Evolutionary conservation across 2,888 invertebrate genomes (phyloP).

Genomic region (Andrena bicolor): DNA sequence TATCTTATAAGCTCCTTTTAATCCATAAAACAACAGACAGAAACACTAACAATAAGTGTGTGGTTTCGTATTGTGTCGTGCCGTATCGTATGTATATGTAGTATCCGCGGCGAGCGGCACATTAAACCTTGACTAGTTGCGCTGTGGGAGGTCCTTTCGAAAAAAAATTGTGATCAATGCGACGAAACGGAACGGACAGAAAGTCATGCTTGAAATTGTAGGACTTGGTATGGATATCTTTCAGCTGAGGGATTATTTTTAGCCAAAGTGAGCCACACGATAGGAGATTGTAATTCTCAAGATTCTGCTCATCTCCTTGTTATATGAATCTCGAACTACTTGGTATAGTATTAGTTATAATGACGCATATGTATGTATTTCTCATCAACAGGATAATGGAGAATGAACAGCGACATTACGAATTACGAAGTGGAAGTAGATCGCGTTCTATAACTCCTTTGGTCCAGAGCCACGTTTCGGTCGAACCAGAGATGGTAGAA

Average conservation of each 20-base stretch:
- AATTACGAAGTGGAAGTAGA: constrained; percentile 81
- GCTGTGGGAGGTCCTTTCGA: not conserved
- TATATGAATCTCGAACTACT: not conserved
- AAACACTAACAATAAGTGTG: not conserved
- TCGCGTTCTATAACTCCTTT: constrained; percentile 82
- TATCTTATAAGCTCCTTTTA: not conserved
- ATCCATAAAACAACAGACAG: not conserved
- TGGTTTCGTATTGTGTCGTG: not conserved
- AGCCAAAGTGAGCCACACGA: constrained; percentile 33
- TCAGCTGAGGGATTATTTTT: constrained; percentile 68
- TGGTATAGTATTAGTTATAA: not conserved
- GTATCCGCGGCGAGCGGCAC: not conserved
- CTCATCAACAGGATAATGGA: constrained; percentile 76
- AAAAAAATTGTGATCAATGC: constrained; percentile 3
- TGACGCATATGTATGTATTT: not conserved
- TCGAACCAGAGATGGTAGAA: constrained; percentile 75
- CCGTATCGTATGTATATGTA: not conserved
- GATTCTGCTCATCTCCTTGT: not conserved
- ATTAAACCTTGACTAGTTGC: constrained; percentile 3
- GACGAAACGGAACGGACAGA: constrained; percentile 15
- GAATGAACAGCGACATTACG: constrained; percentile 80
- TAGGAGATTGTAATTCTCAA: not conserved
- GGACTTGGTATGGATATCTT: constrained; percentile 40
- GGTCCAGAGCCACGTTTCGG: constrained; percentile 61
- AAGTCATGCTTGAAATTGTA: constrained; percentile 42